Percentiles rank a stretch among this genome's conserved stretches.
Evolutionary conservation across 2,888 invertebrate species (phyloP).

Genomic region (Eilema caniola): DNA sequence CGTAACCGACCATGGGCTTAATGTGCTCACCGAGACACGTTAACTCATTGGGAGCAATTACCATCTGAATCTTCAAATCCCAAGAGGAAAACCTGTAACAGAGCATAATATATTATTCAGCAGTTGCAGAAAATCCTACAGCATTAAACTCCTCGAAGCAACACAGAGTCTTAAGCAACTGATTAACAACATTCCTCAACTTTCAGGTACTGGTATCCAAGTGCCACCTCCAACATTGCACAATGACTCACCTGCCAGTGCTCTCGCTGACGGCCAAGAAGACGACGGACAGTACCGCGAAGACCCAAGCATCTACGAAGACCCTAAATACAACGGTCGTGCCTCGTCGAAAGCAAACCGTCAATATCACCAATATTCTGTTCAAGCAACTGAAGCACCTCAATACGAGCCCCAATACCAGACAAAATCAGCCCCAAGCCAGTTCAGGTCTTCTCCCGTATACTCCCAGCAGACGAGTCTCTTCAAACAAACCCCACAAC

Average conservation of each 20-base stretch:
- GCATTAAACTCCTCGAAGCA: neutral
- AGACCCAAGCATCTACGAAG: slow-evolving; percentile 93
- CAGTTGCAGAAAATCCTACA: neutral
- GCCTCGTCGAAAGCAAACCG: slow-evolving; percentile 56
- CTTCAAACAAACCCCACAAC: slow-evolving; percentile 71
- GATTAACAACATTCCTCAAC: slow-evolving; percentile 13
- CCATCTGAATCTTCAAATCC: too few relatives aligned
- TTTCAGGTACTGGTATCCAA: slow-evolving; percentile 89
- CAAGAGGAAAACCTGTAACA: neutral
- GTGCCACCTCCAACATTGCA: slow-evolving; percentile 93
- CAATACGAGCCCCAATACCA: slow-evolving; percentile 31
- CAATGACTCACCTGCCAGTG: slow-evolving; percentile 83
- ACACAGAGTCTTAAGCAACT: neutral
- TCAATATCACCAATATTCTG: slow-evolving; percentile 64
- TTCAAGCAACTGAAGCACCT: slow-evolving; percentile 32
- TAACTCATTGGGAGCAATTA: too few relatives aligned
- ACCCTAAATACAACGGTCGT: slow-evolving; percentile 87
- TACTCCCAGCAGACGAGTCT: slow-evolving; percentile 48
- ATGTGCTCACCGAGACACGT: too few relatives aligned
- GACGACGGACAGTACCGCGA: slow-evolving; percentile 96
- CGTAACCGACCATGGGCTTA: too few relatives aligned
- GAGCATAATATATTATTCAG: too few relatives aligned
- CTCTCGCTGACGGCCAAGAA: slow-evolving; percentile 88
- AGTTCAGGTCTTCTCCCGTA: slow-evolving; percentile 40
- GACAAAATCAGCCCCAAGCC: slow-evolving; percentile 23